phyloP scores from a whole-genome alignment of 2,113 vertebrate species.

The Cairina moschata region DNA sequence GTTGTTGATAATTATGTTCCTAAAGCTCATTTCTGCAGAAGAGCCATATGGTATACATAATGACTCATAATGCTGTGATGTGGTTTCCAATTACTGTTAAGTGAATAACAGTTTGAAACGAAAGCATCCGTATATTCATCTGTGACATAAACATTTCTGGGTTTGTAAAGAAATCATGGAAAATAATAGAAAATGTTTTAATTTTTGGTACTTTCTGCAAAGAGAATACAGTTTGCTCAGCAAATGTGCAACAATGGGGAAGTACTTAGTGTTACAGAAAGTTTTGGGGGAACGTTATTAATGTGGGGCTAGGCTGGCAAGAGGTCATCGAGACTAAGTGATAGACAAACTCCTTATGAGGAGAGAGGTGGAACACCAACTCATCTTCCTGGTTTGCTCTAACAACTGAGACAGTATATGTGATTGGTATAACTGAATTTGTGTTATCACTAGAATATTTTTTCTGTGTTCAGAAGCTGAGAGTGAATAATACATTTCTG shows the following conservation, averaged over 20 bases:
- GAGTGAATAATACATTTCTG: neutral
- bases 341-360: neutral
- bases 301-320: neutral
- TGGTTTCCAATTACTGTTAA: neutral
- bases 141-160: neutral
- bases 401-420: neutral
- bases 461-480: neutral
- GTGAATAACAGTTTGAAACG: neutral
- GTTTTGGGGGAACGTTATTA: neutral
- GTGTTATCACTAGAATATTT: neutral
- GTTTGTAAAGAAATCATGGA: neutral
- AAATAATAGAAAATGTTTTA: neutral
- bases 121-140: neutral
- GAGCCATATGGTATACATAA: neutral
- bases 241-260: neutral
- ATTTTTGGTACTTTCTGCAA: neutral
- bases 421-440: neutral
- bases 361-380: neutral
- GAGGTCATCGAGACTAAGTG: neutral
- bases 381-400: neutral
- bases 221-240: neutral
- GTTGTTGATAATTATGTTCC: neutral
- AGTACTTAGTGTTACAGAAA: neutral
- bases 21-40: slow-evolving; percentile 4
- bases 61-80: neutral